phyloP scores from a whole-genome alignment of 2,113 vertebrate genomes.

The Callospermophilus lateralis region DNA sequence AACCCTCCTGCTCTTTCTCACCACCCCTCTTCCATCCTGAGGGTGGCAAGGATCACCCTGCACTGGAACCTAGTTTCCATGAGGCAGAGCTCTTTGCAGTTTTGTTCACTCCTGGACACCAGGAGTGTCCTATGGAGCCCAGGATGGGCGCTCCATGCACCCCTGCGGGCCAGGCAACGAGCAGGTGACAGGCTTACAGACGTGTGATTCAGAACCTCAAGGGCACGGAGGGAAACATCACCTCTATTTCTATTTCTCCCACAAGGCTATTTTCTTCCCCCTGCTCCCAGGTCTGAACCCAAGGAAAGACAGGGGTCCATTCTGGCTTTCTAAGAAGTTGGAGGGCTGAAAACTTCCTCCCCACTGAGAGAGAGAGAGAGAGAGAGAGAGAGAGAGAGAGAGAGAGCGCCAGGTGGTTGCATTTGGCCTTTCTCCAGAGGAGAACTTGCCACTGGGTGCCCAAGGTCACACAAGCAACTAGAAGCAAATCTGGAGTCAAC shows the following conservation, averaged over 20 bases:
- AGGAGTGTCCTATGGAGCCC: too few species aligned
- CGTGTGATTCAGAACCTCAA: neutral
- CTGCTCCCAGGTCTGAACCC: neutral
- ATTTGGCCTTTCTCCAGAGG: neutral
- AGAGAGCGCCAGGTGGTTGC: neutral
- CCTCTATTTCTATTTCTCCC: neutral
- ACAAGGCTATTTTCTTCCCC: neutral
- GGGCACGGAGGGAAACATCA: neutral
- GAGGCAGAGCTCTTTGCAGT: neutral
- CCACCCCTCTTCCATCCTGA: neutral
- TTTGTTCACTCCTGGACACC: neutral
- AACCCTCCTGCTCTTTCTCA: neutral
- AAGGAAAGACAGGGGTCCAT: neutral
- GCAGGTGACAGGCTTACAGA: neutral
- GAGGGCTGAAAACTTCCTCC: neutral
- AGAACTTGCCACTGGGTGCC: neutral
- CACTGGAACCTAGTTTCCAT: neutral
- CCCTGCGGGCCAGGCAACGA: neutral
- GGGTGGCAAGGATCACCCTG: neutral
- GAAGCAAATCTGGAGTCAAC: neutral
- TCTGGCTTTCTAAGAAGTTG: neutral
- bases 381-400: too few species aligned
- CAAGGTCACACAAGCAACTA: conserved; percentile 10
- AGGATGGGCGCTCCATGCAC: accelerated
- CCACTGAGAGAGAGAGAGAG: neutral